These are phyloP conservation scores for Arenicola marina DNA, from an alignment of 2,888 invertebrate genomes.

Conservation along the genomic window DNA sequence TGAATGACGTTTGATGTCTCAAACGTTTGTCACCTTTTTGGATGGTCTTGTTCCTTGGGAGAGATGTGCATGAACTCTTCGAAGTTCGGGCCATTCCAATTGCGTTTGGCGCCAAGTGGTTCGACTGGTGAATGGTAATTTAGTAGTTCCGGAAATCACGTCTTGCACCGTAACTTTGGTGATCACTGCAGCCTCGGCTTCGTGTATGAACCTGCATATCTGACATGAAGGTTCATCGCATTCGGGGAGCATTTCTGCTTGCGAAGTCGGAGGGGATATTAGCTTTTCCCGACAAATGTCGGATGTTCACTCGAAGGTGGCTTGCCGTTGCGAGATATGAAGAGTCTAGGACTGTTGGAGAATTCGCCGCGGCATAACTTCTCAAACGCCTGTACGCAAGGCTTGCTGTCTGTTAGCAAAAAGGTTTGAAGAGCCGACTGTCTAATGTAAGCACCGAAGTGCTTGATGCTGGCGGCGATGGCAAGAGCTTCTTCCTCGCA, in stretches of 20 bases:
- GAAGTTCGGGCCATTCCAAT: conserved; percentile 35
- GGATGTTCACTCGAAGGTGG: conserved; percentile 3
- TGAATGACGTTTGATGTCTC: conserved; percentile 26
- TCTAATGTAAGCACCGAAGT: conserved; percentile 7
- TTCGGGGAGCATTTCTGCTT: conserved; percentile 8
- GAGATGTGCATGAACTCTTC: conserved; percentile 32
- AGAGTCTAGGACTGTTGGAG: conserved; percentile 9
- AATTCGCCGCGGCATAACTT: conserved; percentile 10
- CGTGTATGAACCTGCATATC: not conserved
- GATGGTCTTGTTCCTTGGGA: conserved; percentile 38
- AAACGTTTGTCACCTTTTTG: conserved; percentile 31
- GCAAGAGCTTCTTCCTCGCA: conserved; percentile 11
- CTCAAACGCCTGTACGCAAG: conserved; percentile 12
- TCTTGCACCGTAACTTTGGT: not conserved
- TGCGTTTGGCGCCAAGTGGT: conserved; percentile 25
- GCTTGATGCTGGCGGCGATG: conserved; percentile 8
- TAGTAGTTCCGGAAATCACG: too few relatives aligned
- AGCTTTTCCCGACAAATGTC: conserved; percentile 8
- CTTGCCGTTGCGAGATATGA: conserved; percentile 15
- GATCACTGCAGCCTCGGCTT: not conserved
- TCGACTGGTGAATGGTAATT: too few relatives aligned
- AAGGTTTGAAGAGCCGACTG: not conserved
- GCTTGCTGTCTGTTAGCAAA: conserved; percentile 8
- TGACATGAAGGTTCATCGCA: conserved; percentile 6
- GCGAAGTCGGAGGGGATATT: conserved; percentile 13